Evolutionary conservation across 92 coral and sea anemone genomes (phyloP).

Genomic region (Phenganax stokvisi): DNA sequence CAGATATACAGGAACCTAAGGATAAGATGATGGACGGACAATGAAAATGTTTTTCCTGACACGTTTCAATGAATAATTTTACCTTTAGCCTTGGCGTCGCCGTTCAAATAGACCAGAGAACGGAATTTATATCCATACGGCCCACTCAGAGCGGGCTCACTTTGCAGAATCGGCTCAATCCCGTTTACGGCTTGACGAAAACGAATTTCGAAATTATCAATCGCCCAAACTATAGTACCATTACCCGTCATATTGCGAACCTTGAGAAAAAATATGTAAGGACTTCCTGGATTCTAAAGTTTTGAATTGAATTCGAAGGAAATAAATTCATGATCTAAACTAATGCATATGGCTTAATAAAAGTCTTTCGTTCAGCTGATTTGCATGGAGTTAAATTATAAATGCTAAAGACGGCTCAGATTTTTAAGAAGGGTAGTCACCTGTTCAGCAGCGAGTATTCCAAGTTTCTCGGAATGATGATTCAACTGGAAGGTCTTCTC

Average conservation of each 20-base stretch:
- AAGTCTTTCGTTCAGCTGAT: too few relatives aligned
- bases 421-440: background rate
- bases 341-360: too few relatives aligned
- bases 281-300: too few relatives aligned
- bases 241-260: constrained; percentile 36
- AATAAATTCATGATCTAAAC: too few relatives aligned
- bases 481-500: constrained; percentile 32
- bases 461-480: constrained; percentile 25
- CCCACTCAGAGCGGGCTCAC: constrained; percentile 12
- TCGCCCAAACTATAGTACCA: constrained; percentile 31
- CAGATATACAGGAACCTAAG: constrained; percentile 23
- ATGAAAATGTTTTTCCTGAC: background rate
- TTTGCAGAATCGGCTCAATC: constrained; percentile 26
- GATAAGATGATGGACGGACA: background rate
- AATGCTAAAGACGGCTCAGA: too few relatives aligned
- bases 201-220: constrained; percentile 37
- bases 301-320: too few relatives aligned
- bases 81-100: constrained; percentile 37
- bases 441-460: background rate
- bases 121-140: constrained; percentile 36
- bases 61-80: background rate
- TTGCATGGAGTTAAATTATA: too few relatives aligned
- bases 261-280: background rate
- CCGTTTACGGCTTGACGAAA: constrained; percentile 41
- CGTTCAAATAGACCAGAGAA: constrained; percentile 31